phyloP scores from a whole-genome alignment of 2,888 invertebrate genomes.

The Drosophila dives region DNA sequence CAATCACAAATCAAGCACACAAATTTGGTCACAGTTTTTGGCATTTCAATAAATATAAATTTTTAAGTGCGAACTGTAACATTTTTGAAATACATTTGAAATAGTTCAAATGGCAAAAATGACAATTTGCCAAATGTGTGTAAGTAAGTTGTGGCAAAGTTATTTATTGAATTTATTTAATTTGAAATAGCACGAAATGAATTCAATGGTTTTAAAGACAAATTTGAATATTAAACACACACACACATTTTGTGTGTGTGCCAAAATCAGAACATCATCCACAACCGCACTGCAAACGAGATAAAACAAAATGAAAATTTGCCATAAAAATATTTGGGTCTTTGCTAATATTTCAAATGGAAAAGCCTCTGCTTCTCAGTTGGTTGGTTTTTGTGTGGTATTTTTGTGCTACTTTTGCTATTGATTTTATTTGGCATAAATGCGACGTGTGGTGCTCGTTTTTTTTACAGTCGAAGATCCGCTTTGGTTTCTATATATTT shows the following conservation, averaged over 20 bases:
- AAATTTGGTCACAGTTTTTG: background rate
- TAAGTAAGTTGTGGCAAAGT: background rate
- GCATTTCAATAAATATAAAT: background rate
- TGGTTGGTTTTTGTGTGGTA: background rate
- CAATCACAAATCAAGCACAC: background rate
- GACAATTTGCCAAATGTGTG: background rate
- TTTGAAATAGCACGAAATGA: slow-evolving; percentile 5
- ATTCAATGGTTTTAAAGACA: slow-evolving; percentile 30
- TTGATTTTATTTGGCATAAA: slow-evolving; percentile 77
- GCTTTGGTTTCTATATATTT: slow-evolving; percentile 37
- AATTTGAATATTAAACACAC: slow-evolving; percentile 34
- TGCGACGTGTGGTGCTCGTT: slow-evolving; percentile 66
- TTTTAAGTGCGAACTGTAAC: background rate
- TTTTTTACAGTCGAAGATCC: slow-evolving; percentile 43
- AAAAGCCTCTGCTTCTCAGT: slow-evolving; percentile 21
- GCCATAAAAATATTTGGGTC: slow-evolving; percentile 53
- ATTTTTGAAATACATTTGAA: background rate
- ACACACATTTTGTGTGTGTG: slow-evolving; percentile 35
- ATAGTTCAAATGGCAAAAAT: background rate
- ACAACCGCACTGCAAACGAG: slow-evolving; percentile 6
- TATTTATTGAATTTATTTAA: background rate
- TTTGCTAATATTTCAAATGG: slow-evolving; percentile 72
- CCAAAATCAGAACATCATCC: slow-evolving; percentile 12
- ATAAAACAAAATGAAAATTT: slow-evolving; percentile 35
- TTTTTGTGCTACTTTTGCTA: slow-evolving; percentile 70